These are phyloP conservation scores for Channa argus DNA, from an alignment of 2,113 vertebrate genomes.

Conservation along the genomic window DNA sequence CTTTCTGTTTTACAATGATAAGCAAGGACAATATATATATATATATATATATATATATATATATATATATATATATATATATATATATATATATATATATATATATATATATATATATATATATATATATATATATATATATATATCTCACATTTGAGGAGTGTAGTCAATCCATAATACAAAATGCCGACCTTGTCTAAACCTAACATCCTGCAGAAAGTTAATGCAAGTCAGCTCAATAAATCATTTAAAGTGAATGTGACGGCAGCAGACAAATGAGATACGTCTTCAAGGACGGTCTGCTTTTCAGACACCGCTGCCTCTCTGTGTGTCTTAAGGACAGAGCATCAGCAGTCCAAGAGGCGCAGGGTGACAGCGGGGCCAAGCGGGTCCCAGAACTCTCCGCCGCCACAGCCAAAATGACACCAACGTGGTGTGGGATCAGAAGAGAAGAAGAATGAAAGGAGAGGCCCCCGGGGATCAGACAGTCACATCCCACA, in stretches of 20 bases:
- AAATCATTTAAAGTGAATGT: constrained; percentile 32
- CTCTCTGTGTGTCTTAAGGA: constrained; percentile 18
- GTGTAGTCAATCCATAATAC: constrained; percentile 20
- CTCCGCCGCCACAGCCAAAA: constrained; percentile 38
- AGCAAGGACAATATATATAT: too few species aligned
- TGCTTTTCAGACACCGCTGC: constrained; percentile 17
- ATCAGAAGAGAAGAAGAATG: constrained; percentile 56
- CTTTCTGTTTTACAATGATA: constrained; percentile 49
- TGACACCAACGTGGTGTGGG: constrained; percentile 53
- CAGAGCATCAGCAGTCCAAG: constrained; percentile 17
- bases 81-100: too few species aligned
- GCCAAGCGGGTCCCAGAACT: constrained; percentile 61
- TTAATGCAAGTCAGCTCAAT: constrained; percentile 34
- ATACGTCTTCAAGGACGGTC: constrained; percentile 34
- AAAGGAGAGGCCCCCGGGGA: constrained; percentile 75
- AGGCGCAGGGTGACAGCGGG: constrained; percentile 54
- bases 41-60: too few species aligned
- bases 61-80: too few species aligned
- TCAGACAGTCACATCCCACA: constrained; percentile 83
- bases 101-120: too few species aligned
- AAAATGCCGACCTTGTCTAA: constrained; percentile 38
- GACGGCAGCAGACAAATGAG: constrained; percentile 36
- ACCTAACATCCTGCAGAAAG: constrained; percentile 36
- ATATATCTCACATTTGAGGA: constrained; percentile 9
- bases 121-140: too few species aligned